Conservation (phyloP, 2,888 invertebrate species). For the Drosophila nigricruria region DNA sequence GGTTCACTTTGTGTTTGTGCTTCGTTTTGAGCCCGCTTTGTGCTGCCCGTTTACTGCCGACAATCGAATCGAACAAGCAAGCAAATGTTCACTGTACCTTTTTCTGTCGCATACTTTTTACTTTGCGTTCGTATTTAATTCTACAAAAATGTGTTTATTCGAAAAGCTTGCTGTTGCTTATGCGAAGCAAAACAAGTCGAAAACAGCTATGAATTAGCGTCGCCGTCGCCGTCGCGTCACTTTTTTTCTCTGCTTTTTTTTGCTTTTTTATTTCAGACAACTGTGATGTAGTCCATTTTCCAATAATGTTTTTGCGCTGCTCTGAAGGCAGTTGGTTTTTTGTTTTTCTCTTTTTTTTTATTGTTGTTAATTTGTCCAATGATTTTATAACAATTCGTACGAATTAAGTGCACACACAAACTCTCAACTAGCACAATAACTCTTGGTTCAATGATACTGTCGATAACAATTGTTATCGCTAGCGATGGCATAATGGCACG, state of each 20-base stretch:
- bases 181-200: constrained; percentile 28
- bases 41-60: constrained; percentile 67
- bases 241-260: constrained; percentile 56
- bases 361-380: constrained; percentile 57
- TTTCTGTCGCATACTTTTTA: constrained; percentile 49
- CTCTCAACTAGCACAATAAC: constrained; percentile 52
- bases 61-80: constrained; percentile 66
- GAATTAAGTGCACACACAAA: constrained; percentile 56
- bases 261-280: constrained; percentile 44
- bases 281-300: constrained; percentile 27
- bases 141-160: constrained; percentile 46
- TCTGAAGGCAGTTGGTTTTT: constrained; percentile 3
- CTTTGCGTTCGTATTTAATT: constrained; percentile 39
- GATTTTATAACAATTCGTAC: constrained; percentile 68
- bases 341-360: constrained; percentile 24
- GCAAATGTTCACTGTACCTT: constrained; percentile 76
- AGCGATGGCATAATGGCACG: constrained; percentile 27
- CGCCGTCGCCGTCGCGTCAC: constrained; percentile 61
- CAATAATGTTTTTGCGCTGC: constrained; percentile 15
- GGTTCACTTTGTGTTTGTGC: constrained; percentile 52
- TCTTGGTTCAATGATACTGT: constrained; percentile 37
- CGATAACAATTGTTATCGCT: constrained; percentile 29
- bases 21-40: constrained; percentile 61
- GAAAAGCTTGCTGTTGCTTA: constrained; percentile 36
- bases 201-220: constrained; percentile 50